Base-by-base conservation (phyloP, 1,140 invertebrate species). In the Pentalonia nigronervosa region DNA sequence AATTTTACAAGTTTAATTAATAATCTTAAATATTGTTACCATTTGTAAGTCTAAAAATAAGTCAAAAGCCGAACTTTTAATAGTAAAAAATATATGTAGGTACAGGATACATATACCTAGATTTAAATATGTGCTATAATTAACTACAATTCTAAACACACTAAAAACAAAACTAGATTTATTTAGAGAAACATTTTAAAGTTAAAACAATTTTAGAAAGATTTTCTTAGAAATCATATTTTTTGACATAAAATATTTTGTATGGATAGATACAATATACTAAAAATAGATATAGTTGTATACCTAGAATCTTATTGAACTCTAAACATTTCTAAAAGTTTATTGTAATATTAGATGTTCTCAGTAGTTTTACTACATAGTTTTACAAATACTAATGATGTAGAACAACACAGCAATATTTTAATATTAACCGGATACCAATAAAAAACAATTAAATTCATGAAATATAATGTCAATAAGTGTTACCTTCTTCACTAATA, bases 401-500 rank as follows among this genome's bases (percentile, higher is more conserved):
- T 67, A 6, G 11, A n/a, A 67, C 60, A 67, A 67, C 60, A 11
- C 60, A n/a, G 30, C 30, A 67, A 67, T 67, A n/a, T n/a, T 67
- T 67, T 11, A 67, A 67, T 67, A n/a, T 67, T n/a, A 67, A 67
- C 30, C 3, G 4, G 14, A 67, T n/a, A 30, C 11, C 7, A 67
- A 67, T 14, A n/a, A 14, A 11, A 67, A 67, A 67, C 4, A 67
- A 67, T 67, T n/a, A 30, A 30, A 67, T 67, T 30, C 9, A 67
- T 67, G 4, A 67, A 67, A 25, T 67, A 17, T 17, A 67, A n/a
- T 67, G 30, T 67, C 6, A 67, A 67, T n/a, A 67, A n/a, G 30
- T 90, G 45, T 94, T 94, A 94, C 94, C 95, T 95, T 95, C 94
- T 53, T 94, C 94, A 94, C 94, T 94, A 93, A 94, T 93, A 94